Evolutionary conservation across 64 coral and sea anemone genomes (phyloP).

Genomic region (Pachyseris speciosa): DNA sequence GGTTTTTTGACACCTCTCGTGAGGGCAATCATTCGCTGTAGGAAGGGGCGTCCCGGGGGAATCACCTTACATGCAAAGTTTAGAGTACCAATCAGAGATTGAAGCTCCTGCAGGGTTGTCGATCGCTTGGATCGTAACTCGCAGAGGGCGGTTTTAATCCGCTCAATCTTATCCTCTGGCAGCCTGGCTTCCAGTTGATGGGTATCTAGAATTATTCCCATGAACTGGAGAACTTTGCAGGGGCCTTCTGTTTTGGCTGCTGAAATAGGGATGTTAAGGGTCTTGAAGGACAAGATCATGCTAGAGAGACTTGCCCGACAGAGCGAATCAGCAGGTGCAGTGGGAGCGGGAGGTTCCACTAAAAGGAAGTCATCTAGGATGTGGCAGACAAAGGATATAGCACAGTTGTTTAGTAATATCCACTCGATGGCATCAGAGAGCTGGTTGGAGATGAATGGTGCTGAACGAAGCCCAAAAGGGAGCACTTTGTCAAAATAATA

Average conservation of each 20-base stretch:
- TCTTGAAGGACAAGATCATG: constrained; percentile 10
- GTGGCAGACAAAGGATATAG: constrained; percentile 51
- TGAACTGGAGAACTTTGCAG: constrained; percentile 32
- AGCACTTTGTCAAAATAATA: constrained; percentile 56
- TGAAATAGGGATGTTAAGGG: too few relatives aligned
- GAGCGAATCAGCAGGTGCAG: not conserved
- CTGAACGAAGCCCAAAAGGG: constrained; percentile 18
- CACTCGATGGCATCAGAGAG: constrained; percentile 53
- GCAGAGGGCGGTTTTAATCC: not conserved
- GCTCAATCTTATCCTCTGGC: not conserved
- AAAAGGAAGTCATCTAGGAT: constrained; percentile 69
- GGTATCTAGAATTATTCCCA: constrained; percentile 36
- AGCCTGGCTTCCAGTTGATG: not conserved
- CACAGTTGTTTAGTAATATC: constrained; percentile 33
- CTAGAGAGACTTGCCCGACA: constrained; percentile 35
- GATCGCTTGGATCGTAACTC: not conserved
- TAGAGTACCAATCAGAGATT: constrained; percentile 22
- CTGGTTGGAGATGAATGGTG: constrained; percentile 20
- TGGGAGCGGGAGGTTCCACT: not conserved
- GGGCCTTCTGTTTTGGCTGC: constrained; percentile 14
- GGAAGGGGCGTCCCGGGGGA: constrained; percentile 17
- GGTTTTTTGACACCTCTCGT: too few relatives aligned
- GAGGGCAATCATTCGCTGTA: constrained; percentile 19
- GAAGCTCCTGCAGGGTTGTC: not conserved
- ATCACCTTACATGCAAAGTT: constrained; percentile 25